Base-by-base conservation (phyloP, 64 coral and sea anemone species). In the Orbicella faveolata region DNA sequence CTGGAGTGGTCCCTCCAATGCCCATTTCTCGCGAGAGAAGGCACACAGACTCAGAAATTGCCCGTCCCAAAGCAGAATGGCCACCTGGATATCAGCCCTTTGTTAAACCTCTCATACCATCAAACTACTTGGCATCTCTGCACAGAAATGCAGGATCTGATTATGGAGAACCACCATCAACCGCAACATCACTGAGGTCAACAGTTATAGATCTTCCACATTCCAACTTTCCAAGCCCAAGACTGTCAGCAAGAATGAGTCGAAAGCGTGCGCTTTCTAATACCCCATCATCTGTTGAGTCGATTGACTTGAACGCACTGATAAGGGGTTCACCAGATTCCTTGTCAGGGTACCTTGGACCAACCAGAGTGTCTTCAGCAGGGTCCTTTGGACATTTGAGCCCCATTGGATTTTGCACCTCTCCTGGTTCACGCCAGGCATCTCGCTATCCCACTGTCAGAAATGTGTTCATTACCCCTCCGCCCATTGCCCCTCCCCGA, bases 351-450 rank as follows among this genome's bases (percentile, higher is more conserved):
- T 95, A 92, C 76, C 89, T 99, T 13, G 84, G 88, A 36, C 94
- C 90, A 51, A 84, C 97, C 34, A 90, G 97, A 26, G 79, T 90
- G 64, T 99, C 97, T 35, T 99, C 97, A 33, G 91, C 97, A 17
- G 94, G 97, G 51, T 99, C 97, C 52, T 96, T 96, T 91, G 97
- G 97, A 53, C 97, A 99, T 86, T 75, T 99, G 62, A 99, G 94
- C 36, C 94, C 97, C 11, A 90, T 96, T 83, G 97, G 91, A 17
- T 89, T 99, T 20, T 96, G 94, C 63, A 94, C 97, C n/a, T 95
- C 94, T 23, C 74, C 66, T 64, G 94, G 84, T 79, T 90, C 67
- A 78, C 89, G 61, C 76, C 93, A 82, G 84, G 83, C 84, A 55
- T 51, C 74, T 70, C 65, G 64, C 67, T 93, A 64, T 81, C 73